phyloP scores from a whole-genome alignment of 2,113 vertebrate species.

The Centropus unirufus region DNA sequence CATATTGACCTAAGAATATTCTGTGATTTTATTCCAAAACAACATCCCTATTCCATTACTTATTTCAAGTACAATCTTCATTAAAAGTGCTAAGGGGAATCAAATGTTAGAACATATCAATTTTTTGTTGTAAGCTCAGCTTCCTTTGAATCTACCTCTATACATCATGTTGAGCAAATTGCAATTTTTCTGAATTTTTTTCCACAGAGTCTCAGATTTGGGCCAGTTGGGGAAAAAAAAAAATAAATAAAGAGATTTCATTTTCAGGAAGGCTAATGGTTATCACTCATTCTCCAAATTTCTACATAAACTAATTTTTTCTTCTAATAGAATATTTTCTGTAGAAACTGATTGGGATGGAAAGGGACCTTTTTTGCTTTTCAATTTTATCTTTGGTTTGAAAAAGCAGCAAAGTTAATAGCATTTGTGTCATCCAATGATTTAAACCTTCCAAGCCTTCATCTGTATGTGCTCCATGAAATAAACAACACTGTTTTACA shows the following conservation, averaged over 20 bases:
- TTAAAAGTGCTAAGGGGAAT: background rate
- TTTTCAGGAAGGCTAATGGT: background rate
- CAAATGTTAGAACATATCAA: background rate
- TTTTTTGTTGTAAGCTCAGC: background rate
- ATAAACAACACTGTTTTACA: background rate
- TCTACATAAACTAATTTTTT: background rate
- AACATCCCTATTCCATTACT: background rate
- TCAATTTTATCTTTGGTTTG: background rate
- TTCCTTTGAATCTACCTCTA: background rate
- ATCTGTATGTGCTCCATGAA: background rate
- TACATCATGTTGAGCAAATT: background rate
- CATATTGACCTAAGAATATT: background rate
- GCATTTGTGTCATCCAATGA: background rate
- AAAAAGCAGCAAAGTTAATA: background rate
- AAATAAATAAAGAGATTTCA: background rate
- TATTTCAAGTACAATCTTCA: background rate
- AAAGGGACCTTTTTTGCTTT: background rate
- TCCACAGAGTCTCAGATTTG: background rate
- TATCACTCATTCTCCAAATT: background rate
- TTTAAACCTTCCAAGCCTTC: background rate
- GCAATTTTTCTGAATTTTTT: background rate
- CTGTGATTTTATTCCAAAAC: background rate
- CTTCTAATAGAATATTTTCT: background rate
- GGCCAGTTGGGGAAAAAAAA: background rate
- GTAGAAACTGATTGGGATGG: background rate